Conservation (phyloP, 1,140 invertebrate genomes). For the Leptinotarsa defecta region DNA sequence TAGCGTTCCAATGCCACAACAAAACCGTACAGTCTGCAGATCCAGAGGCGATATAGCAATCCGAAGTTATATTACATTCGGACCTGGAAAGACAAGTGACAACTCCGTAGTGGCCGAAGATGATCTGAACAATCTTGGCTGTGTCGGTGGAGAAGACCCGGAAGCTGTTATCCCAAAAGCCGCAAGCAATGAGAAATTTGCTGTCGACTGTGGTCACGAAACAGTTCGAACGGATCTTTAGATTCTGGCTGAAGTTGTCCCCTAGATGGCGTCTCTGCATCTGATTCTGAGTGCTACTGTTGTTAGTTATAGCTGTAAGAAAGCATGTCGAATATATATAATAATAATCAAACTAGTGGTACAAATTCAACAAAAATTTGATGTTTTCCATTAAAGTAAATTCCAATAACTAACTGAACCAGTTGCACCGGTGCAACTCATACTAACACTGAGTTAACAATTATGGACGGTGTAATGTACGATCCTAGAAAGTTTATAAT, state of each 20-base stretch:
- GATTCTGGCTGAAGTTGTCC: conserved; percentile 94
- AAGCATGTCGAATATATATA: conserved; percentile 20
- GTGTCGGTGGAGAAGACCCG: conserved; percentile 96
- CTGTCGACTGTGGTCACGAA: conserved; percentile 98
- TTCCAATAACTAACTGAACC: too few species aligned
- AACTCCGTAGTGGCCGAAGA: conserved; percentile 98
- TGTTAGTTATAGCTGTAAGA: conserved; percentile 69
- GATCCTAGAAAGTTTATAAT: too few species aligned
- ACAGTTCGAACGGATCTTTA: conserved; percentile 90
- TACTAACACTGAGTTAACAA: too few species aligned
- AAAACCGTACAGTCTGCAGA: conserved; percentile 97
- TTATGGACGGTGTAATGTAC: too few species aligned
- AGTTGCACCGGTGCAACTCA: too few species aligned
- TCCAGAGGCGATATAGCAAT: conserved; percentile 98
- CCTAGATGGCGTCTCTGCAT: conserved; percentile 83
- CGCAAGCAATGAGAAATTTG: conserved; percentile 95
- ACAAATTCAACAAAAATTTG: too few species aligned
- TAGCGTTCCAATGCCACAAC: conserved; percentile 97
- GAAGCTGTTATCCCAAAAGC: conserved; percentile 99
- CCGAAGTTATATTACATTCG: conserved; percentile 97
- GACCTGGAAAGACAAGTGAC: conserved; percentile 97
- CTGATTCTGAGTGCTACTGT: conserved; percentile 66
- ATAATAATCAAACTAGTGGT: not conserved
- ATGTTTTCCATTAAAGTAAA: too few species aligned
- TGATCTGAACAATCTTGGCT: conserved; percentile 96